These are phyloP conservation scores for Cataglyphis altisquamis DNA, from an alignment of 2,888 invertebrate species.

Conservation along the genomic window DNA sequence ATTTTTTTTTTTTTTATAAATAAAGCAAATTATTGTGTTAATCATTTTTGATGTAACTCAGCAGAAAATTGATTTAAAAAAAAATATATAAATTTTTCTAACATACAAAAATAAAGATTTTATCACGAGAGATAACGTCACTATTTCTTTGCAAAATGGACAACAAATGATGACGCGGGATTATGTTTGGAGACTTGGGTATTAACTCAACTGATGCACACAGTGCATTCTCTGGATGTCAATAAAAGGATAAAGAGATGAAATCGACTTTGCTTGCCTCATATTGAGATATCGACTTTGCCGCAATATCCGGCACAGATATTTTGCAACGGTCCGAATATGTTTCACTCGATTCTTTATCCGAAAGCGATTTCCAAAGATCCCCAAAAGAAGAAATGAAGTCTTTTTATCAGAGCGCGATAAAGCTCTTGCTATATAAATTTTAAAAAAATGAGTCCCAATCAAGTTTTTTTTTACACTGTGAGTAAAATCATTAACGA, in stretches of 20 bases:
- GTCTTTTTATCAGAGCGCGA: conserved; percentile 11
- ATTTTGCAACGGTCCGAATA: conserved; percentile 59
- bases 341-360: conserved; percentile 48
- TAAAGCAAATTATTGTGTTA: not conserved
- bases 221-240: conserved; percentile 62
- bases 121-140: conserved; percentile 7
- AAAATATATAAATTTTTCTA: not conserved
- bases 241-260: conserved; percentile 69
- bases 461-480: not conserved
- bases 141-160: conserved; percentile 27
- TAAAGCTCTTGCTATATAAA: not conserved
- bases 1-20: not conserved
- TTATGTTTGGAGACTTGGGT: conserved; percentile 68
- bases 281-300: conserved; percentile 52
- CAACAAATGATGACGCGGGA: conserved; percentile 38
- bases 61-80: not conserved
- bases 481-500: not conserved
- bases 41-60: not conserved
- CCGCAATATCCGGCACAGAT: conserved; percentile 64
- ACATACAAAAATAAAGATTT: not conserved
- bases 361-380: conserved; percentile 51
- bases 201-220: conserved; percentile 61
- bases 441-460: not conserved
- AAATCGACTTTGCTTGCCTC: conserved; percentile 47
- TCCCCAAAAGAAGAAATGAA: conserved; percentile 13